Base-by-base conservation (phyloP, 2,113 vertebrate species). In the Forbesichthys agassizii region DNA sequence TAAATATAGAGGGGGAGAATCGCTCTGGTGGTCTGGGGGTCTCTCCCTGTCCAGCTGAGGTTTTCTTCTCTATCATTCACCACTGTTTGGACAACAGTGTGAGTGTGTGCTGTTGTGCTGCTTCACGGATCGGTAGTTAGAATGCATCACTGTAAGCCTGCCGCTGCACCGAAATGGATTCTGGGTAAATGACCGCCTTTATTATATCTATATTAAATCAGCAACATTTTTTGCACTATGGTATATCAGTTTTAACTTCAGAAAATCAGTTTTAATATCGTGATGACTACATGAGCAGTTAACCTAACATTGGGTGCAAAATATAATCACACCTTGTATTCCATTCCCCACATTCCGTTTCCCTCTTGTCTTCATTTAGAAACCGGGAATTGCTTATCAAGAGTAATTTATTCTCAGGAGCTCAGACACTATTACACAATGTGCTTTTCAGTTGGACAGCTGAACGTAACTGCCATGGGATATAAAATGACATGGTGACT, bases 1-100 rank as follows among this genome's bases (percentile, higher is more conserved):
- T 90, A 90, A 93, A 93, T 90, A 93, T 20, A 42, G 71, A 69
- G 68, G 65, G 48, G 73, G 72, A 79, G 61, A 72, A 69, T 84
- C 59, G 9, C 77, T 69, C 68, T 79, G 86, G 82, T 88, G 84
- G 84, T 58, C 54, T 67, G 33, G 13, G 55, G 3, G n/a, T 49
- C 27, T n/a, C 48, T 20, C 68, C 74, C 73, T 71, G 62, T 76
- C 75, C 79, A 77, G 69, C 68, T 85, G 82, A 82, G 81, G 84
- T 87, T 90, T 90, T 87, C 74, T 61, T 14, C 81, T 87, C 88
- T 84, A 27, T 68, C 72, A 83, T 73, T 66, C 77, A 73, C 69
- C 85, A 80, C 16, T 89, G 82, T 90, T 90, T 87, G 73, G 75
- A 89, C 78, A 87, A 80, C 73, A 80, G 77, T 62, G 71, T 68